Percentiles rank a stretch among this genome's conserved stretches.
phyloP scores from a whole-genome alignment of 2,888 invertebrate species.

The Diabrotica balteata region DNA sequence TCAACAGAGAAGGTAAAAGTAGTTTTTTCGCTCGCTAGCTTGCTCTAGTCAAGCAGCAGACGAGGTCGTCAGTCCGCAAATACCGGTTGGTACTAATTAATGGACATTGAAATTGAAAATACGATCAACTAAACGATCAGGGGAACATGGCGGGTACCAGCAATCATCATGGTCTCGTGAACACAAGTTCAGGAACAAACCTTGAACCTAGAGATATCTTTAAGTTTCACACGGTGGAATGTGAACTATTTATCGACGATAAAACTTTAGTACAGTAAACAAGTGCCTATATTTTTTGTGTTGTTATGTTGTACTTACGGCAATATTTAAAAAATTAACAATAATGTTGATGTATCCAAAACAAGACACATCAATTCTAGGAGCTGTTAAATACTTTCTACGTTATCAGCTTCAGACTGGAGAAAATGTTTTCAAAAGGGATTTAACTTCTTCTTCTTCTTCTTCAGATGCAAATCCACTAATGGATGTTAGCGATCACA shows the following conservation, averaged over 20 bases:
- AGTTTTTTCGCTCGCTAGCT: neutral
- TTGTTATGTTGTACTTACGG: no score
- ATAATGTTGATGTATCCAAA: no score
- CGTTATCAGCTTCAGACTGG: no score
- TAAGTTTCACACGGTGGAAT: conserved; percentile 25
- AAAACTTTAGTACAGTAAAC: no score
- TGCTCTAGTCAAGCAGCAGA: conserved; percentile 7
- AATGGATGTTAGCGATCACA: no score
- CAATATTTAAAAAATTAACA: no score
- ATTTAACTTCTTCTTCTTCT: no score
- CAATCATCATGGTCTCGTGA: conserved; percentile 39
- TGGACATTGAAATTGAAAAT: conserved; percentile 14
- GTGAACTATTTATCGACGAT: conserved; percentile 5
- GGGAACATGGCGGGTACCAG: neutral
- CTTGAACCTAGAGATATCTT: conserved; percentile 38
- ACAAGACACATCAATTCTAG: no score
- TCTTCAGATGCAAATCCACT: no score
- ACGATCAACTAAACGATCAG: conserved; percentile 1
- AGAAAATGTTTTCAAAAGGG: no score
- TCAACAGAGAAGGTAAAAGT: conserved; percentile 13
- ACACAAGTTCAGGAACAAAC: conserved; percentile 43
- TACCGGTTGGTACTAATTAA: neutral
- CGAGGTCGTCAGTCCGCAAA: conserved; percentile 6
- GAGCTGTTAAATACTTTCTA: no score
- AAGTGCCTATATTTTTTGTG: no score